Evolutionary conservation across 2,797 vertebrate species (phyloP).

Genomic region (Danionella dracula): DNA sequence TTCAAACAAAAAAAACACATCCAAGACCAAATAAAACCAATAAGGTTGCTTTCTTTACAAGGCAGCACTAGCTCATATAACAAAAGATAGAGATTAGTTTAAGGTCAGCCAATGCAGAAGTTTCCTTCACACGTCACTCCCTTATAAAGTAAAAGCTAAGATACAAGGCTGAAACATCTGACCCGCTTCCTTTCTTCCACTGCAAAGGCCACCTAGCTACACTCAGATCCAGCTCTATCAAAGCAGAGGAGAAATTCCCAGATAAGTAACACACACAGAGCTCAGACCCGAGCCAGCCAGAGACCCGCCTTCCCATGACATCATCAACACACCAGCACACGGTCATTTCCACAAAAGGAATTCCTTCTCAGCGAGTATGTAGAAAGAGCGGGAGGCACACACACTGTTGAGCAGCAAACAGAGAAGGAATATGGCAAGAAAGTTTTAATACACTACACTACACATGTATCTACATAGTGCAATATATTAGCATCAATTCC

Average conservation of each 20-base stretch:
- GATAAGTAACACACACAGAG: conserved; percentile 71
- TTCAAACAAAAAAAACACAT: neutral
- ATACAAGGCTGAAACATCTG: conserved; percentile 35
- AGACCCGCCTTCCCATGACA: conserved; percentile 57
- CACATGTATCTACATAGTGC: no score
- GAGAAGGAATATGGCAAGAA: no score
- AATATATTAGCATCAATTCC: no score
- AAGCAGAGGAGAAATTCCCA: conserved; percentile 73
- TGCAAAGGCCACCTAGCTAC: conserved; percentile 47
- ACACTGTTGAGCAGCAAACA: neutral
- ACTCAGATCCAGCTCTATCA: conserved; percentile 54
- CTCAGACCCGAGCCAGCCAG: conserved; percentile 27
- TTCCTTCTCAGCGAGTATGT: conserved; percentile 66
- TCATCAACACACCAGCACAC: conserved; percentile 59
- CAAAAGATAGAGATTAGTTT: conserved; percentile 8
- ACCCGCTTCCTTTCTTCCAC: conserved; percentile 26
- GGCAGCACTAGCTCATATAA: conserved; percentile 3
- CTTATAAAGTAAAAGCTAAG: conserved; percentile 49
- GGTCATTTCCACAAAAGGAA: conserved; percentile 79
- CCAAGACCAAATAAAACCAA: neutral
- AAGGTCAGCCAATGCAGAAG: conserved; percentile 31
- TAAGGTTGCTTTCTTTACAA: neutral
- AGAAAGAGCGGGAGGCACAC: neutral
- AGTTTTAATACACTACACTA: no score
- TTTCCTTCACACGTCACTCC: conserved; percentile 34